Conservation (phyloP, 2,888 invertebrate genomes). For the Harmothoe impar region DNA sequence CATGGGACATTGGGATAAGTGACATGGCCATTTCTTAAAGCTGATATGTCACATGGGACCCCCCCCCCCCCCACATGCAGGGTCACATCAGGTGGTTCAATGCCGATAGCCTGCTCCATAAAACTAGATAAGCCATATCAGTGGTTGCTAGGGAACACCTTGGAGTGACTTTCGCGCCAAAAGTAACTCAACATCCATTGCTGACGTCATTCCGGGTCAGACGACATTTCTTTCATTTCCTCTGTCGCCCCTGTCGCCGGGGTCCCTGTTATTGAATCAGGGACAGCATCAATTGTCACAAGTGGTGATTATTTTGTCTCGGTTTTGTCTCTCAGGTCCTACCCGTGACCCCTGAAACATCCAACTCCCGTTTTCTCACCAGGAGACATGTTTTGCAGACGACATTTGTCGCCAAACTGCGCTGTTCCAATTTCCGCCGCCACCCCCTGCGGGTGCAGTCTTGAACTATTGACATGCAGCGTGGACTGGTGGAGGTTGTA, state of each 20-base stretch:
- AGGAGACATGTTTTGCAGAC: neutral
- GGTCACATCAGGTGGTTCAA: too few species aligned
- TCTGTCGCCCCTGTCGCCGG: neutral
- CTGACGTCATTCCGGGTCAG: slow-evolving; percentile 6
- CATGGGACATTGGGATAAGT: too few species aligned
- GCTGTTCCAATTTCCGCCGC: slow-evolving; percentile 7
- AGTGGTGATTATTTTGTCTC: neutral
- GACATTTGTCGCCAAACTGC: neutral
- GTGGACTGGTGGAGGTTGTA: neutral
- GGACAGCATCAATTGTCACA: neutral
- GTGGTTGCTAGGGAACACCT: neutral
- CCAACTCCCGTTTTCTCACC: neutral
- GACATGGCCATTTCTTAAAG: too few species aligned
- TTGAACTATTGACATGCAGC: neutral
- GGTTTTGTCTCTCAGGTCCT: neutral
- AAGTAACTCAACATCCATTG: neutral
- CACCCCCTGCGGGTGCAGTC: neutral
- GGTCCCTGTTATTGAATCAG: neutral
- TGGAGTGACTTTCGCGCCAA: neutral
- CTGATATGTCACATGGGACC: too few species aligned
- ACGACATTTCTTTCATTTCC: slow-evolving; percentile 27
- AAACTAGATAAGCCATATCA: neutral
- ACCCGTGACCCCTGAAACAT: neutral
- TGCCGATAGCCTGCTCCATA: too few species aligned
- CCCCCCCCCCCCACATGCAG: too few species aligned